These are phyloP conservation scores for Meteorus colon DNA, from an alignment of 2,888 invertebrate genomes.

Conservation along the genomic window DNA sequence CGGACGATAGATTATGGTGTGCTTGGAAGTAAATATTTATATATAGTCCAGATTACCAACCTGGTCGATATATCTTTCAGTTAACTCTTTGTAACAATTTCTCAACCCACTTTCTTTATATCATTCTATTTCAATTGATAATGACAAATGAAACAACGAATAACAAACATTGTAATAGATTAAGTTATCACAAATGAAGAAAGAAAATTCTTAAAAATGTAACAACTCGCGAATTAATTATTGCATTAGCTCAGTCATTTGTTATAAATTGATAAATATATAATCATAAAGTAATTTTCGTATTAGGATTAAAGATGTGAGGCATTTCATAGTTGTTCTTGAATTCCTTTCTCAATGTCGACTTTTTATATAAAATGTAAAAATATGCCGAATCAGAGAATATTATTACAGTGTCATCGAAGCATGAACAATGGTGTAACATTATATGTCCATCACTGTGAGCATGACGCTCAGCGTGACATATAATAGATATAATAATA, in stretches of 20 bases:
- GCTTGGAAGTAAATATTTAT: constrained; percentile 1
- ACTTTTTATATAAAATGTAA: background rate
- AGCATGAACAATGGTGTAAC: constrained; percentile 15
- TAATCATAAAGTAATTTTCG: too few relatives aligned
- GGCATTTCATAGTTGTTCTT: too few relatives aligned
- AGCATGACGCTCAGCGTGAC: background rate
- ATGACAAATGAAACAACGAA: background rate
- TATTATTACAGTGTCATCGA: background rate
- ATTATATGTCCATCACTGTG: constrained; percentile 9
- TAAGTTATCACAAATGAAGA: too few relatives aligned
- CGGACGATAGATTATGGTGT: background rate
- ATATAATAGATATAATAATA: constrained; percentile 16
- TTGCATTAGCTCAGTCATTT: background rate
- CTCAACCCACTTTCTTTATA: background rate
- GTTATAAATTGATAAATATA: background rate
- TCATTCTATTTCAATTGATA: background rate
- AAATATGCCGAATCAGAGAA: constrained; percentile 19
- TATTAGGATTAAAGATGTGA: too few relatives aligned
- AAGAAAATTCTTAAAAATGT: background rate
- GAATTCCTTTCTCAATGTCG: background rate
- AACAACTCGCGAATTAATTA: background rate
- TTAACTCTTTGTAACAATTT: background rate
- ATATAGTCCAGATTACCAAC: background rate
- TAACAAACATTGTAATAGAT: background rate
- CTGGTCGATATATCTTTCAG: background rate